Percentiles rank a stretch among this genome's conserved stretches.
Evolutionary conservation across 2,113 vertebrate species (phyloP).

Genomic region (Lichenostomus cassidix): DNA sequence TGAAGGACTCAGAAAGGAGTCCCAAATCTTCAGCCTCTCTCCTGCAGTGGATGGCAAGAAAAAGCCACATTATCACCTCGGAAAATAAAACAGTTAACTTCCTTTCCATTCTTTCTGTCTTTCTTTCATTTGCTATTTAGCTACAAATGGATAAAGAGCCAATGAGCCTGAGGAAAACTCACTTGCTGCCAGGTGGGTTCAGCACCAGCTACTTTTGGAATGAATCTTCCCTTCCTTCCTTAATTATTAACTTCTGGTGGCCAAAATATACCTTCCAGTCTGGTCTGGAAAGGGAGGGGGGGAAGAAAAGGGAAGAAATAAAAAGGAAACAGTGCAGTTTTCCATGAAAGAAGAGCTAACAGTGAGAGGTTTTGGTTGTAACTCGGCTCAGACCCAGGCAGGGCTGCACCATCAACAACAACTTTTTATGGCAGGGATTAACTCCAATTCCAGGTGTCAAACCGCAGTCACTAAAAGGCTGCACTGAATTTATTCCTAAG

Average conservation of each 20-base stretch:
- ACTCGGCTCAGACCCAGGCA: background rate
- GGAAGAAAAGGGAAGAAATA: background rate
- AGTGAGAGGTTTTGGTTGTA: background rate
- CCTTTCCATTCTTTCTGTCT: background rate
- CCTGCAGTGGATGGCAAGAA: background rate
- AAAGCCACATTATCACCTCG: background rate
- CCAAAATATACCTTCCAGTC: background rate
- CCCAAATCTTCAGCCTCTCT: background rate
- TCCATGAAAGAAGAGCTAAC: background rate
- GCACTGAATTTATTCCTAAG: accelerated
- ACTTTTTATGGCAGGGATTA: background rate
- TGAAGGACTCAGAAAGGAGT: background rate
- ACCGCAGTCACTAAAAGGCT: background rate
- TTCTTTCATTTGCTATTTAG: background rate
- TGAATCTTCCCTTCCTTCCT: background rate
- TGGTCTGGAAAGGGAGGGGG: background rate
- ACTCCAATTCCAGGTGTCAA: background rate
- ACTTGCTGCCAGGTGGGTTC: background rate
- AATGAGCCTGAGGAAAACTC: background rate
- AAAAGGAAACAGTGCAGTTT: background rate
- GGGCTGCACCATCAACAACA: background rate
- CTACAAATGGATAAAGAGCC: background rate
- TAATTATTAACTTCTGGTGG: background rate
- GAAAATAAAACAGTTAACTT: background rate
- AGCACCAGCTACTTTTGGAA: background rate